Evolutionary conservation across 2,113 vertebrate species (phyloP).

Genomic region (Dipodomys stephensi): DNA sequence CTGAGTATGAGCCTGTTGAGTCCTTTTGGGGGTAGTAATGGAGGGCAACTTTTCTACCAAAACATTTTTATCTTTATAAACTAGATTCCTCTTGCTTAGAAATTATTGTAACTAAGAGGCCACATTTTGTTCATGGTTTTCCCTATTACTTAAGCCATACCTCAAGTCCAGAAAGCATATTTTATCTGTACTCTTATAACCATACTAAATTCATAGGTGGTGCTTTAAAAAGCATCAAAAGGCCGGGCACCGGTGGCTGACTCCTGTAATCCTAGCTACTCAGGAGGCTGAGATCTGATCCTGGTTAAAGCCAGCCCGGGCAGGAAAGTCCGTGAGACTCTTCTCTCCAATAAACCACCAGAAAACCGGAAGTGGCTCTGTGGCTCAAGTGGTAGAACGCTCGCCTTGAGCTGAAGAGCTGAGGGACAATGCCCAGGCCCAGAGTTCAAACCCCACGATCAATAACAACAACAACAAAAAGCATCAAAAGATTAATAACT

Average conservation of each 20-base stretch:
- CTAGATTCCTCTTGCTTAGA: constrained; percentile 30
- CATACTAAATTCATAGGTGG: neutral
- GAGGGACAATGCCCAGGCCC: no score
- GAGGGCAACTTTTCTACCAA: neutral
- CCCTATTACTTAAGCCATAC: no score
- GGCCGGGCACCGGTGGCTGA: no score
- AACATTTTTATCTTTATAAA: constrained; percentile 8
- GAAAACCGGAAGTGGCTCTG: no score
- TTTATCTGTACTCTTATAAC: neutral
- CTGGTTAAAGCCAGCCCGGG: no score
- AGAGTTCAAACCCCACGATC: no score
- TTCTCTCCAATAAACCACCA: no score
- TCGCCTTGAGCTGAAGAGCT: no score
- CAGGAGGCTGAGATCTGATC: no score
- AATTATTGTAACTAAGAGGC: neutral
- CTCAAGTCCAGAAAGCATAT: neutral
- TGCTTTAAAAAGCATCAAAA: neutral
- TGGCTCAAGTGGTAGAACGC: no score
- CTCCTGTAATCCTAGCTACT: no score
- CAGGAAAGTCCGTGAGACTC: no score
- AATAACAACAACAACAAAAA: neutral
- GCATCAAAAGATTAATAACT: neutral
- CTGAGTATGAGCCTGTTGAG: neutral
- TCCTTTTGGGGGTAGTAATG: neutral
- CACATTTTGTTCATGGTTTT: neutral